These are phyloP conservation scores for Tachina lurida DNA, from an alignment of 2,888 invertebrate genomes.

Conservation along the genomic window DNA sequence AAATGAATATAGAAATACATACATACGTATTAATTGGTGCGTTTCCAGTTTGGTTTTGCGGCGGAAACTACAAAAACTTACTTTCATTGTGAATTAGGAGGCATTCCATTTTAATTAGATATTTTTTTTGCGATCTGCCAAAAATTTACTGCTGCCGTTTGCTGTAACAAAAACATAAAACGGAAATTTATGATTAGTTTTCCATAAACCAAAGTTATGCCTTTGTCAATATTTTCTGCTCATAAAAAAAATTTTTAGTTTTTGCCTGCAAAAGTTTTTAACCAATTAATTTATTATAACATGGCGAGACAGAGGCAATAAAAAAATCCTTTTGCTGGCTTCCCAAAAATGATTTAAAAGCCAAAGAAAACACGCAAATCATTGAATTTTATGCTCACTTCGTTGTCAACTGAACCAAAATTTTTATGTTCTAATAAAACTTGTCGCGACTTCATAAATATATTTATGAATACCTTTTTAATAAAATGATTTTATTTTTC, in stretches of 20 bases:
- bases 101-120: background rate
- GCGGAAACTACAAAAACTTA: background rate
- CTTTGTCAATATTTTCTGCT: background rate
- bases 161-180: background rate
- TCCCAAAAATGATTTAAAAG: background rate
- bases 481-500: background rate
- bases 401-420: background rate
- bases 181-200: background rate
- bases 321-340: background rate
- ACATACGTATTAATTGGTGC: slow-evolving; percentile 26
- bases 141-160: background rate
- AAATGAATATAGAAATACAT: no score
- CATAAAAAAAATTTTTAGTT: background rate
- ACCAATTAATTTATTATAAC: background rate
- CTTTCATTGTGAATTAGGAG: background rate
- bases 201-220: background rate
- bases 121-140: background rate
- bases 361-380: background rate
- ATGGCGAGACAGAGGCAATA: slow-evolving; percentile 14
- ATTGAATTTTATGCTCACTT: slow-evolving; percentile 3
- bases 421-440: slow-evolving; percentile 15
- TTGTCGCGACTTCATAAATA: background rate
- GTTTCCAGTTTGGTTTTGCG: slow-evolving; percentile 7
- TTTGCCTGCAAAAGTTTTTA: background rate
- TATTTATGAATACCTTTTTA: background rate